Evolutionary conservation across 2,797 vertebrate species (phyloP).

Genomic region (Trematocara caparti): DNA sequence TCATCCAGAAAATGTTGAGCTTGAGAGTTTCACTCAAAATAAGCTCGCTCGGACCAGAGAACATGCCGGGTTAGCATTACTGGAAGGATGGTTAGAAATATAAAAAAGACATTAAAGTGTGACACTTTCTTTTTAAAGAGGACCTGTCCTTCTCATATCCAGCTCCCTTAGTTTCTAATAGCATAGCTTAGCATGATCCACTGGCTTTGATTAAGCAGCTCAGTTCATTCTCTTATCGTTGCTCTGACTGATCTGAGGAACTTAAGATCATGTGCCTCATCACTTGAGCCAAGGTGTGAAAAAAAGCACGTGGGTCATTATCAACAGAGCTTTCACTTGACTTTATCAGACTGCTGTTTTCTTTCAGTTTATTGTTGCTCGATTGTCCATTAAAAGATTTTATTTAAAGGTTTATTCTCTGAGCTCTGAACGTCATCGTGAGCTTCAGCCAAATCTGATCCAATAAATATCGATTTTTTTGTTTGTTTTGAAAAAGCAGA

Average conservation of each 20-base stretch:
- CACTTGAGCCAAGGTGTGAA: not conserved
- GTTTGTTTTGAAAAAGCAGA: not conserved
- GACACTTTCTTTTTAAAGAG: not conserved
- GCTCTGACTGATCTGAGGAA: not conserved
- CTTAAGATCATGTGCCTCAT: not conserved
- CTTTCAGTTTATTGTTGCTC: not conserved
- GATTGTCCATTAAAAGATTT: not conserved
- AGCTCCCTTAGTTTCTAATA: accelerated
- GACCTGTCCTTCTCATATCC: not conserved
- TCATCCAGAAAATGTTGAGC: slow-evolving; percentile 4
- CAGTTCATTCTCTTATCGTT: accelerated
- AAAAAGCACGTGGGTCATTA: no score
- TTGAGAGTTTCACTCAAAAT: not conserved
- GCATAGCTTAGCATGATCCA: not conserved
- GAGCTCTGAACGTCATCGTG: accelerated
- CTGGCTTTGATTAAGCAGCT: not conserved
- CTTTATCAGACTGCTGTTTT: accelerated
- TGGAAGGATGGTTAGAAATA: not conserved
- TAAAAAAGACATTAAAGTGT: not conserved
- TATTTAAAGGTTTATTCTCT: not conserved
- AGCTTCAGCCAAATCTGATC: accelerated
- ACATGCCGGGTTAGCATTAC: accelerated
- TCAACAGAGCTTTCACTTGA: not conserved
- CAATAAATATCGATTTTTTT: not conserved
- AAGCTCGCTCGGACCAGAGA: not conserved